Conservation (phyloP, 37 sponge, comb jelly and placozoan species). For the Beroe ovata region DNA sequence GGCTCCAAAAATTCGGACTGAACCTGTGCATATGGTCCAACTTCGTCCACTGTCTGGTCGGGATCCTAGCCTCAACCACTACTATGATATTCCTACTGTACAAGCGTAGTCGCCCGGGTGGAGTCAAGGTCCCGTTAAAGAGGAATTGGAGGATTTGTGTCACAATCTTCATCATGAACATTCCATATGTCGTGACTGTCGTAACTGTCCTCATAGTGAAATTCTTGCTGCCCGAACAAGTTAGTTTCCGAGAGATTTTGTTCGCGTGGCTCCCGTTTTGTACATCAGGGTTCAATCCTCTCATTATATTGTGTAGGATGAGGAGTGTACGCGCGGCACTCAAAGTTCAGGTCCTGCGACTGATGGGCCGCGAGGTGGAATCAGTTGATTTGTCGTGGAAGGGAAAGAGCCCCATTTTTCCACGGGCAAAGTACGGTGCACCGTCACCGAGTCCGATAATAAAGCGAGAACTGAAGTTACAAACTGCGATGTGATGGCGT, state of each 20-base stretch:
- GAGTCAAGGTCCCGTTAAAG: not conserved
- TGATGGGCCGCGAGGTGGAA: not conserved
- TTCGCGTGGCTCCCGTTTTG: conserved; percentile 48
- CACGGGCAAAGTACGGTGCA: not conserved
- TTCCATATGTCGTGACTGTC: conserved; percentile 2
- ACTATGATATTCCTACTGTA: conserved; percentile 2
- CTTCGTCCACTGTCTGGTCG: conserved; percentile 54
- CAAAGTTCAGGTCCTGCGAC: not conserved
- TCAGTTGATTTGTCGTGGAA: not conserved
- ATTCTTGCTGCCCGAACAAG: conserved; percentile 5
- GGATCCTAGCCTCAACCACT: conserved; percentile 10
- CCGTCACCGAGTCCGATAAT: not conserved
- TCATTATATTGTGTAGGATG: conserved; percentile 20
- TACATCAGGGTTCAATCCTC: conserved; percentile 17
- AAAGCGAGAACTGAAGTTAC: too few relatives aligned
- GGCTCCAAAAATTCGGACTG: not conserved
- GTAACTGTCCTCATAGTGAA: not conserved
- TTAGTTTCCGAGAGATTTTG: conserved; percentile 30
- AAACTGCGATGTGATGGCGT: too few relatives aligned
- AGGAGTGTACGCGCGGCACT: not conserved
- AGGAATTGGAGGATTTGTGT: conserved; percentile 15
- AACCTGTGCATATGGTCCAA: conserved; percentile 35
- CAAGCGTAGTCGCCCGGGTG: not conserved
- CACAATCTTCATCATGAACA: conserved; percentile 10
- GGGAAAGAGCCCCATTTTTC: not conserved